Conservation (phyloP, 2,113 vertebrate genomes). For the Bubo blakistoni region DNA sequence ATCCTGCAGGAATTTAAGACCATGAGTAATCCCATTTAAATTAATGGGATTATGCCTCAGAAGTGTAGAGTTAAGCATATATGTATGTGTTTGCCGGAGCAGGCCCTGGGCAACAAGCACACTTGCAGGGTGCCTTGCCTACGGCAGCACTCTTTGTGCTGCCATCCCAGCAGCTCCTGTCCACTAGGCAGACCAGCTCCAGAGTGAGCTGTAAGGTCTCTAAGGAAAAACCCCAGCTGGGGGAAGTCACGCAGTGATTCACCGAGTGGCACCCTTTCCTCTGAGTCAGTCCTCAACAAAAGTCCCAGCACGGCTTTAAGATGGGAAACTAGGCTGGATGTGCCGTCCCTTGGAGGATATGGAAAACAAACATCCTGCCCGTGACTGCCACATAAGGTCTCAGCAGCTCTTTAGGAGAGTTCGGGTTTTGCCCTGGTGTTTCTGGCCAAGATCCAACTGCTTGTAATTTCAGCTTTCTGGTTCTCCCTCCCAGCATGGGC, state of each 20-base stretch:
- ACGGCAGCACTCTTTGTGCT: background rate
- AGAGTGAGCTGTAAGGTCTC: background rate
- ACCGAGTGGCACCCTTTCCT: constrained; percentile 36
- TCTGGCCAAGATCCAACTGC: background rate
- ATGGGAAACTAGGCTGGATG: background rate
- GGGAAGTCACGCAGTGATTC: background rate
- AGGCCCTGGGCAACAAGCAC: accelerated
- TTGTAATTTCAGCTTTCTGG: constrained; percentile 1
- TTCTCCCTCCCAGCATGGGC: background rate
- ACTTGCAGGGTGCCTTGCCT: background rate
- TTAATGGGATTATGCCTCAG: constrained; percentile 54
- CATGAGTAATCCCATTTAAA: constrained; percentile 57
- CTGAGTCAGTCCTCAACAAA: constrained; percentile 49
- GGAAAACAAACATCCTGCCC: constrained; percentile 52
- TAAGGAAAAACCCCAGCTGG: background rate
- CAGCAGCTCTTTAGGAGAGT: background rate
- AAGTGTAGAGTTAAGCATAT: constrained; percentile 57
- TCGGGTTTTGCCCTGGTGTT: background rate
- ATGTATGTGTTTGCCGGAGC: background rate
- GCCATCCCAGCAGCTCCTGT: background rate
- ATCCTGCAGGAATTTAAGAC: constrained; percentile 53
- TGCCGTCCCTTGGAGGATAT: background rate
- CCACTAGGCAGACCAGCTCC: background rate
- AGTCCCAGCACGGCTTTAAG: background rate
- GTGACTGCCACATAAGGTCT: background rate